A percentile compares a stretch with the other conserved stretches of the same genome.
phyloP scores from a whole-genome alignment of 2,797 vertebrate genomes.

The Threskiornis aethiopicus region DNA sequence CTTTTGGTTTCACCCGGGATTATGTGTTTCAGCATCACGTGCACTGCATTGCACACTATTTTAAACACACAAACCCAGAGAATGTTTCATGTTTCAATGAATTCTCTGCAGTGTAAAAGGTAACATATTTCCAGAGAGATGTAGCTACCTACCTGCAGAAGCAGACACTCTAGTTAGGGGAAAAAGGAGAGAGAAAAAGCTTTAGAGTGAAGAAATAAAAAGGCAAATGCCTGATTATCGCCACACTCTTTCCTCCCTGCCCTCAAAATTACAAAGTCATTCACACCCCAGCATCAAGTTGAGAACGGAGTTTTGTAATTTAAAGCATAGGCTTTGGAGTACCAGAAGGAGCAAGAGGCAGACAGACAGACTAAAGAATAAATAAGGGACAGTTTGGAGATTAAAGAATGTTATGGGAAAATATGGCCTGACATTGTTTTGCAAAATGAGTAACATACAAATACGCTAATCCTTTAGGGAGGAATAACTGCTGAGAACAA shows the following conservation, averaged over 20 bases:
- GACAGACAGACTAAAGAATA: not conserved
- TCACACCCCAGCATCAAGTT: not conserved
- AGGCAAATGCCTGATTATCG: not conserved
- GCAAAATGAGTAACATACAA: not conserved
- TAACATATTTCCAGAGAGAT: not conserved
- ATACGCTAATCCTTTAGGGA: not conserved
- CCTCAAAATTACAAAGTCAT: not conserved
- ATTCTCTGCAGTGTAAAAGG: not conserved
- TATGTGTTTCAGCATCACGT: not conserved
- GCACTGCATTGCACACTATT: not conserved
- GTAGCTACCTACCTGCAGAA: not conserved
- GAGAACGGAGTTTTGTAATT: not conserved
- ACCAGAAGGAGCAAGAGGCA: not conserved
- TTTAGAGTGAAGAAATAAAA: not conserved
- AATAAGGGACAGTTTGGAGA: not conserved
- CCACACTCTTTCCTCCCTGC: not conserved
- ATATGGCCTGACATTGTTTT: not conserved
- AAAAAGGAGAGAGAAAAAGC: not conserved
- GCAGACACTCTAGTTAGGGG: not conserved
- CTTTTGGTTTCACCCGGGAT: not conserved
- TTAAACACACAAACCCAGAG: not conserved
- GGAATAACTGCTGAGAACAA: conserved; percentile 2
- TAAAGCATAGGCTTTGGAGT: not conserved
- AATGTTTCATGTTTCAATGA: not conserved
- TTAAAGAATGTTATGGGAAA: conserved; percentile 6